A percentile compares a stretch with the other conserved stretches of the same genome.
These are phyloP conservation scores for Cnemophilus loriae DNA, from an alignment of 2,113 vertebrate genomes.

Conservation along the genomic window DNA sequence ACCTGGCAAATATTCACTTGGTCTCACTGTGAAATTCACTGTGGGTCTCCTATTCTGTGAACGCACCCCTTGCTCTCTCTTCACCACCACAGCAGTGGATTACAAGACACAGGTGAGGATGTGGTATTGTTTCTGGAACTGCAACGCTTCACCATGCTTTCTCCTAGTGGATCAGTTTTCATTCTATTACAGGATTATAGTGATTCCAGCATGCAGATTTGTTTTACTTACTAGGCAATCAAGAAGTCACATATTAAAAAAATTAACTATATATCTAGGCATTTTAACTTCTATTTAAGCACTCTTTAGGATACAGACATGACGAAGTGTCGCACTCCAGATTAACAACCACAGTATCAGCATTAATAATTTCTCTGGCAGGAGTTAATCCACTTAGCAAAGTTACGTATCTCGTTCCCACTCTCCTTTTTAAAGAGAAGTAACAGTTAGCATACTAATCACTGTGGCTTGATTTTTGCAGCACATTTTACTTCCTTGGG, in stretches of 20 bases:
- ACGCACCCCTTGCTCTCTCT: background rate
- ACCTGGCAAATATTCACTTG: background rate
- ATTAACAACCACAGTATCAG: conserved; percentile 3
- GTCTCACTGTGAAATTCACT: background rate
- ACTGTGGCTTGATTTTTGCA: conserved; percentile 55
- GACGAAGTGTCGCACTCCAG: conserved; percentile 4
- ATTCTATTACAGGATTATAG: conserved; percentile 12
- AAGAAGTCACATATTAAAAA: conserved; percentile 2
- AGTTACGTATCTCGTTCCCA: conserved; percentile 21
- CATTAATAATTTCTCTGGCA: conserved; percentile 15
- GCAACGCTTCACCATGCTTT: background rate
- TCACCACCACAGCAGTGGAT: background rate
- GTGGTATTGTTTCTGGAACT: background rate
- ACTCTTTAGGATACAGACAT: conserved; percentile 13
- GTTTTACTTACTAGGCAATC: conserved; percentile 11
- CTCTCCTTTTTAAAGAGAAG: conserved; percentile 66
- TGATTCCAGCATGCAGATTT: conserved; percentile 46
- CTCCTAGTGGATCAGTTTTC: background rate
- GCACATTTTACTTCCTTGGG: conserved; percentile 71
- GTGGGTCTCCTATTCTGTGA: background rate
- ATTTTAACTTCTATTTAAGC: conserved; percentile 18
- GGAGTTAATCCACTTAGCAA: conserved; percentile 32
- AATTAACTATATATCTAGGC: conserved; percentile 1
- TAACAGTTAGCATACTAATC: conserved; percentile 65
- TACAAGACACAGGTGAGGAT: background rate